Percentiles rank a stretch among this genome's conserved stretches.
Evolutionary conservation across 2,888 invertebrate species (phyloP).

Genomic region (Heliconius sara): DNA sequence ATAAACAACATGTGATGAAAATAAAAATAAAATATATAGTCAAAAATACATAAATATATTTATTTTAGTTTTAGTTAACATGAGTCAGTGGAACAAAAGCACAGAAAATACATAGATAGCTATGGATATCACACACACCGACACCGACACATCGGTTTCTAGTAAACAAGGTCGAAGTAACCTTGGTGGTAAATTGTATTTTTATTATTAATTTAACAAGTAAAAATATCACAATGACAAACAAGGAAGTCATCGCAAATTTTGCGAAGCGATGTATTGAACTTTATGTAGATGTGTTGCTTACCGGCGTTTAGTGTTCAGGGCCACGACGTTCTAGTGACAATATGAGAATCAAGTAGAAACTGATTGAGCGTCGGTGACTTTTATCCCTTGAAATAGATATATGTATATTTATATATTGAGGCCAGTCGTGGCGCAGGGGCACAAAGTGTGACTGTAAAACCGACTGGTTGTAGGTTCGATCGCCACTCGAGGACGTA

Average conservation of each 20-base stretch:
- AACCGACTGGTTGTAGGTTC: too few relatives aligned
- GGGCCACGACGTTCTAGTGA: conserved; percentile 55
- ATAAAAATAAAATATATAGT: background rate
- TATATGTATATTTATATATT: conserved; percentile 7
- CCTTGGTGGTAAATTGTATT: conserved; percentile 74
- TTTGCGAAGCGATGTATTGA: conserved; percentile 64
- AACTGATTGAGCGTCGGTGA: conserved; percentile 45
- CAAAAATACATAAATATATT: background rate
- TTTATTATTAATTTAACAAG: conserved; percentile 73
- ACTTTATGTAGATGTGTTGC: conserved; percentile 63
- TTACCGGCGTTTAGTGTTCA: conserved; percentile 65
- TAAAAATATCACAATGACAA: conserved; percentile 73
- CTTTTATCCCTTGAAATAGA: conserved; percentile 45
- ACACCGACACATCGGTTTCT: conserved; percentile 71
- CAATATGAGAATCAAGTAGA: conserved; percentile 47
- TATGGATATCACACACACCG: conserved; percentile 59
- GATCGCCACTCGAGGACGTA: too few relatives aligned
- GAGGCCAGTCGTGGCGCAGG: too few relatives aligned
- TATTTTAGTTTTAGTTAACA: background rate
- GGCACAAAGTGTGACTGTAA: too few relatives aligned
- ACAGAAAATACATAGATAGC: conserved; percentile 48
- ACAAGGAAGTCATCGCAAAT: conserved; percentile 73
- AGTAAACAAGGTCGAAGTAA: conserved; percentile 76
- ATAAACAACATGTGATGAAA: background rate
- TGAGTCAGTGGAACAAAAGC: conserved; percentile 38